phyloP scores from a whole-genome alignment of 2,888 invertebrate genomes.

The Asteroscopus sphinx region DNA sequence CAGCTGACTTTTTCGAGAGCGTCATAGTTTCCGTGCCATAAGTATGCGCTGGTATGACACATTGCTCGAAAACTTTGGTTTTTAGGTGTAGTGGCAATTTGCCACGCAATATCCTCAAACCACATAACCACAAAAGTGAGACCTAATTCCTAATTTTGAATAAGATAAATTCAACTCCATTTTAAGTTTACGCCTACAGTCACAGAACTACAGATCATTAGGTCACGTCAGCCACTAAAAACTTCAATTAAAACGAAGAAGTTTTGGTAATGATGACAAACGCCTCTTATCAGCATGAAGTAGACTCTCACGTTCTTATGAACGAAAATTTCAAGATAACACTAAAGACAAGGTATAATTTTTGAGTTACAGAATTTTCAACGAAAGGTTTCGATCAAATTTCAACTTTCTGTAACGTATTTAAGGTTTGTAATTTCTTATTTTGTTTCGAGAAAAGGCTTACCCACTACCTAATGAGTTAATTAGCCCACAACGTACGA shows the following conservation, averaged over 20 bases:
- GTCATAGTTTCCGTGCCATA: no score
- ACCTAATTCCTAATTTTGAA: no score
- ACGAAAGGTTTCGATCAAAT: neutral
- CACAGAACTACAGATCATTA: constrained; percentile 13
- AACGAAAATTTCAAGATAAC: constrained; percentile 43
- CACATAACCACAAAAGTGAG: no score
- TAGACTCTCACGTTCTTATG: constrained; percentile 32
- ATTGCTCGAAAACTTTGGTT: no score
- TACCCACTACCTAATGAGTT: constrained; percentile 31
- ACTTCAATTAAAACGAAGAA: constrained; percentile 25
- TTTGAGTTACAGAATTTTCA: constrained; percentile 25
- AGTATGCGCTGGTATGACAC: no score
- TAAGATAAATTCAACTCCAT: no score
- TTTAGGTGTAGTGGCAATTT: no score
- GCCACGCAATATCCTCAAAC: no score
- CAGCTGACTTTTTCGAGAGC: no score
- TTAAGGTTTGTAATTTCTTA: constrained; percentile 12
- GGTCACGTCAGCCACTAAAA: constrained; percentile 17
- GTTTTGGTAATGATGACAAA: constrained; percentile 25
- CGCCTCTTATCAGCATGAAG: constrained; percentile 39
- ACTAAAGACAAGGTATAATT: constrained; percentile 30
- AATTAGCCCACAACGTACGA: constrained; percentile 48
- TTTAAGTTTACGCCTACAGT: neutral
- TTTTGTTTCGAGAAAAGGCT: neutral
- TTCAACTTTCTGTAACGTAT: neutral